These are phyloP conservation scores for Hyla sarda DNA, from an alignment of 2,113 vertebrate species.

Conservation along the genomic window DNA sequence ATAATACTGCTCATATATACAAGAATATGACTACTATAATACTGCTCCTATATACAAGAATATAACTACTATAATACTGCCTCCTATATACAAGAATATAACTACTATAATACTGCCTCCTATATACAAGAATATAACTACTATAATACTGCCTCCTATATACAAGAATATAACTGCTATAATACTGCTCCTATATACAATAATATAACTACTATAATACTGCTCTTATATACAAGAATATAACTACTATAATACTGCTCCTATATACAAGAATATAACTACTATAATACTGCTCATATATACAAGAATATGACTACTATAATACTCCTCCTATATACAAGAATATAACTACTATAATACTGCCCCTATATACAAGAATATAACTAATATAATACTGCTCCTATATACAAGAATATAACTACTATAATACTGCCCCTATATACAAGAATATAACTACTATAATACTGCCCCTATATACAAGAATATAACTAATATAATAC, in stretches of 20 bases:
- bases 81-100: background rate
- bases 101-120: background rate
- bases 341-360: no score
- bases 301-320: no score
- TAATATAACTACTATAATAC: no score
- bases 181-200: no score
- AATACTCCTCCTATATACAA: no score
- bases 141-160: no score
- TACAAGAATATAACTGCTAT: no score
- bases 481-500: background rate
- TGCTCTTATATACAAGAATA: no score
- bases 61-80: background rate
- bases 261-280: no score
- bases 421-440: background rate
- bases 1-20: background rate
- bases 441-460: slow-evolving; percentile 8
- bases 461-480: background rate
- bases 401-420: slow-evolving; percentile 4
- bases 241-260: background rate
- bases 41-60: background rate
- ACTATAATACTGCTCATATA: no score
- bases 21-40: slow-evolving; percentile 8
- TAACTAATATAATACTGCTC: background rate
- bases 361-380: background rate
- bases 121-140: no score